phyloP scores from a whole-genome alignment of 2,113 vertebrate genomes.

The Ammospiza caudacuta region DNA sequence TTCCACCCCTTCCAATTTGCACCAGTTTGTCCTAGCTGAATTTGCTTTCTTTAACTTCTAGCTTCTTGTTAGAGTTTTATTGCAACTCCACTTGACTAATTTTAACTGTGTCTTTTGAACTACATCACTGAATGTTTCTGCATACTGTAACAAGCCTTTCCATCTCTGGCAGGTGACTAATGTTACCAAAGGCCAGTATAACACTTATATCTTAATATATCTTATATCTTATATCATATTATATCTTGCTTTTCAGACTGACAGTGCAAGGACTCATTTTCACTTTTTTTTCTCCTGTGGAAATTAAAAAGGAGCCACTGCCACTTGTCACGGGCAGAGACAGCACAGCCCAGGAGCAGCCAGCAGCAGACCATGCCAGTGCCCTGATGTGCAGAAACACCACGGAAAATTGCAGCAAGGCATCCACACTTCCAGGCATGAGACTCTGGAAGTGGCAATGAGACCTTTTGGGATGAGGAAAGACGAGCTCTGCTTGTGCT shows the following conservation, averaged over 20 bases:
- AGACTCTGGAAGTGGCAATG: neutral
- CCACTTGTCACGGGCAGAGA: neutral
- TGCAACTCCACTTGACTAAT: neutral
- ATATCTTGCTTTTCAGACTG: neutral
- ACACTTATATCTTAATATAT: no score
- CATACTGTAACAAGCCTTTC: neutral
- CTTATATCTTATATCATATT: neutral
- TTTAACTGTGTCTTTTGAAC: neutral
- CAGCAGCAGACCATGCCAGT: neutral
- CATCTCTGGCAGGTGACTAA: neutral
- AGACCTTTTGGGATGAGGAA: neutral
- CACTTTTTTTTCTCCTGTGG: neutral
- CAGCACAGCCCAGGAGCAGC: neutral
- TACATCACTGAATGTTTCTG: neutral
- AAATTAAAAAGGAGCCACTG: neutral
- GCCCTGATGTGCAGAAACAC: neutral
- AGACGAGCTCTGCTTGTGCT: neutral
- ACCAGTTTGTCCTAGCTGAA: neutral
- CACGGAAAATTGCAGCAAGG: neutral
- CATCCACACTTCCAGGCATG: neutral
- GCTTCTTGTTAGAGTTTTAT: neutral
- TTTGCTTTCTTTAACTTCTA: neutral
- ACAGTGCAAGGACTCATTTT: neutral
- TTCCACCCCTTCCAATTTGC: neutral
- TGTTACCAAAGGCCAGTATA: neutral